Percentiles rank a stretch among this genome's conserved stretches.
Evolutionary conservation across 1,140 invertebrate genomes (phyloP).

Genomic region (Meloidogyne floridensis): DNA sequence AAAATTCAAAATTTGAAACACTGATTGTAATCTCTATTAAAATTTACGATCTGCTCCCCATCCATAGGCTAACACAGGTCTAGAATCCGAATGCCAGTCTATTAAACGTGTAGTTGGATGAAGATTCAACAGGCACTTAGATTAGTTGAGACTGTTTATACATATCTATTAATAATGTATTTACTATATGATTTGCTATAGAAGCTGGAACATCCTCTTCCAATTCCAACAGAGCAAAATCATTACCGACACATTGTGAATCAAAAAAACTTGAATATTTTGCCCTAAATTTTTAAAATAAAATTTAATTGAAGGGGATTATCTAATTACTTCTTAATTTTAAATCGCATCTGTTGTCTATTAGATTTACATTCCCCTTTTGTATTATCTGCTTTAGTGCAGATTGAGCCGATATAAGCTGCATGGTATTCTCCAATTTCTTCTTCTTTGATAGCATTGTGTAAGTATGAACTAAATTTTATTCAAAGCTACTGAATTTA

Average conservation of each 20-base stretch:
- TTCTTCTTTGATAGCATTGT: background rate
- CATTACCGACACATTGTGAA: conserved; percentile 10
- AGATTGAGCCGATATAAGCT: conserved; percentile 8
- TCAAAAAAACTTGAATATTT: conserved; percentile 9
- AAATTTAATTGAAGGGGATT: background rate
- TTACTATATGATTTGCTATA: conserved; percentile 23
- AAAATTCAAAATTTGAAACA: too few species aligned
- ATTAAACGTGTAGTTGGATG: background rate
- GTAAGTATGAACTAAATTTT: background rate
- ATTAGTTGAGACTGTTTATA: too few species aligned
- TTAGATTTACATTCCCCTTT: background rate
- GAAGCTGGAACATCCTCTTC: conserved; percentile 17
- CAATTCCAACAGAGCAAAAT: conserved; percentile 15
- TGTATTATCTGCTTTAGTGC: background rate
- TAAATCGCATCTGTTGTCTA: background rate
- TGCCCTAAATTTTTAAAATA: conserved; percentile 2
- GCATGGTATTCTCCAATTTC: background rate
- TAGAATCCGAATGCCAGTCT: background rate
- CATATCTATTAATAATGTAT: background rate
- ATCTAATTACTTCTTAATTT: conserved; percentile 7
- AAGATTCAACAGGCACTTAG: background rate
- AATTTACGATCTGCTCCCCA: conserved; percentile 11
- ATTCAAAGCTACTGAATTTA: too few species aligned
- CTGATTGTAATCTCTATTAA: background rate
- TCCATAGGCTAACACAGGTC: conserved; percentile 9